A percentile compares a stretch with the other conserved stretches of the same genome.
phyloP scores from a whole-genome alignment of 2,797 vertebrate species.

The Sebastiscus albofasciatus region DNA sequence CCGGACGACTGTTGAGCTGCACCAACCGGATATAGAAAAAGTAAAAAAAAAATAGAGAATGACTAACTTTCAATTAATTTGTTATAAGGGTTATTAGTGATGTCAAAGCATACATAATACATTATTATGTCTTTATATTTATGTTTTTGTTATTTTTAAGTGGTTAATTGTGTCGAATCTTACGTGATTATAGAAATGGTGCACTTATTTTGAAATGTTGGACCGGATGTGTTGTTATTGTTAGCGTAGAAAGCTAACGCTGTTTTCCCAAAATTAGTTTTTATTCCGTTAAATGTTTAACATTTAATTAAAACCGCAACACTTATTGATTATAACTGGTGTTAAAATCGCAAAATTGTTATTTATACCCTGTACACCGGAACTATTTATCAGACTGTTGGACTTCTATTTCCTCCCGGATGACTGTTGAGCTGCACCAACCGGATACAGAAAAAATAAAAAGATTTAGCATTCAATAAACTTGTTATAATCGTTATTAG shows the following conservation, averaged over 20 bases:
- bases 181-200: fast-evolving
- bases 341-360: no score
- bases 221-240: conserved; percentile 32
- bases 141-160: fast-evolving
- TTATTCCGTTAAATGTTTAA: no score
- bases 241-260: neutral
- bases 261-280: no score
- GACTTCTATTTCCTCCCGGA: conserved; percentile 31
- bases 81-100: fast-evolving
- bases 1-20: conserved; percentile 9
- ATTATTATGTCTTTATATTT: fast-evolving
- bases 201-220: conserved; percentile 24
- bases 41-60: conserved; percentile 5
- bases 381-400: neutral
- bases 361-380: neutral
- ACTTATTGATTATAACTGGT: no score
- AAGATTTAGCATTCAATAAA: fast-evolving
- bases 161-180: fast-evolving
- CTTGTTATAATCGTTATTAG: fast-evolving
- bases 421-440: neutral
- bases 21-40: conserved; percentile 35
- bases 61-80: fast-evolving
- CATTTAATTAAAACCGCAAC: no score
- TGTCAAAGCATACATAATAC: fast-evolving
- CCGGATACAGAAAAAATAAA: conserved; percentile 43